Evolutionary conservation across 2,797 vertebrate species (phyloP).

Genomic region (Hipposideros larvatus): DNA sequence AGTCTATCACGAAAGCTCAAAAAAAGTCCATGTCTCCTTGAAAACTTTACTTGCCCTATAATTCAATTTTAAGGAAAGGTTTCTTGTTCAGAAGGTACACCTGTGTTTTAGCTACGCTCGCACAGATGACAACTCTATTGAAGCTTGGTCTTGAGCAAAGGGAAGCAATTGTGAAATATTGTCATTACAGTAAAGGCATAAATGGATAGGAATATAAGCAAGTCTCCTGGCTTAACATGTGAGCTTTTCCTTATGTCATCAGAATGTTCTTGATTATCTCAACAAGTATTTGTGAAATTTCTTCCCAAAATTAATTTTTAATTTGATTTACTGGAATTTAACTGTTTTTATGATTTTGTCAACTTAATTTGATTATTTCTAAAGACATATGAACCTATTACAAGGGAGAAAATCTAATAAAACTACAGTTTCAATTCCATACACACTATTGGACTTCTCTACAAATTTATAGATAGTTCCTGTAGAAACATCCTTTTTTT

Average conservation of each 20-base stretch:
- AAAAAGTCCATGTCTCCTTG: neutral
- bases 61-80: conserved; percentile 1
- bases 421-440: conserved; percentile 24
- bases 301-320: conserved; percentile 52
- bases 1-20: conserved; percentile 24
- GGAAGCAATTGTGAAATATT: neutral
- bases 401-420: conserved; percentile 57
- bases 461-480: conserved; percentile 58
- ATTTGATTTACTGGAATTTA: conserved; percentile 59
- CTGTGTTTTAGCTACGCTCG: conserved; percentile 33
- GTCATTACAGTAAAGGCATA: neutral
- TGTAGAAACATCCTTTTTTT: conserved; percentile 36
- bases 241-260: conserved; percentile 37
- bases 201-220: neutral
- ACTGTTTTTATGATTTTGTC: conserved; percentile 64
- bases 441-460: neutral
- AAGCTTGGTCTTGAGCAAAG: conserved; percentile 10
- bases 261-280: conserved; percentile 40
- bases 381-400: conserved; percentile 44
- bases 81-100: neutral
- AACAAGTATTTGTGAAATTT: conserved; percentile 50
- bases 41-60: conserved; percentile 23
- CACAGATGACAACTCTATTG: neutral
- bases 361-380: conserved; percentile 61
- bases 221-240: neutral